Base-by-base conservation (phyloP, 2,888 invertebrate species). In the Kuschelorhynchus macadamiae region DNA sequence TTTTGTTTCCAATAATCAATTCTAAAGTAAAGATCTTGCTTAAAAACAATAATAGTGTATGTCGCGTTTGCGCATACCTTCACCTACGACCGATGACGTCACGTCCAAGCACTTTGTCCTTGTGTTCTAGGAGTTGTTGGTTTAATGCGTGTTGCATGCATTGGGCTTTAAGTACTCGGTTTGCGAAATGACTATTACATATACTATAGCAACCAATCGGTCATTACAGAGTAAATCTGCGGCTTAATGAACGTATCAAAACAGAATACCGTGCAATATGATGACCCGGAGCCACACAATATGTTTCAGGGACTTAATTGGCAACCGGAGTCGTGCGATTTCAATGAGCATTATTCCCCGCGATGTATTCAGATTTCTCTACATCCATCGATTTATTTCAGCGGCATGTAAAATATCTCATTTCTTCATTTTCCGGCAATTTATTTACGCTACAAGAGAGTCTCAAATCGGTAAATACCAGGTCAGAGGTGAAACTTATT, bases 401-500 rank as follows among this genome's bases (percentile, higher is more conserved):
- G 47, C 47, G 44, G 53, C 66, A 66, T 66, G 60, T 60, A 56
- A 44, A 65, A 57, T 66, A 66, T 66, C 60, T 59, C 66, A 60
- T 62, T 65, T 66, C 55, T 66, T 49, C 61, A 67, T 67, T 67
- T 67, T 67, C 67, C 61, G 67, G 47, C 61, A 60, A 67, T 67
- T 67, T 67, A 67, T 61, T 67, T 67, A 56, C 61, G 61, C 49
- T 41, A 17, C 41, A 36, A 36, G 36, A 61, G 61, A 60, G 44
- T 39, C 59, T 49, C 53, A 52, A 52, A 68, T 59, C 63, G 52
- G 57, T 60, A 68, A 68, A 68, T 68, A 68, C 32, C 68, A 55
- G 68, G 68, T 59, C 68, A 67, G 47, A 67, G 67, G 67, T 67
- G 67, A 67, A 57, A 41, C 67, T 63, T 61, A 67, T 67, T 67